A percentile compares a stretch with the other conserved stretches of the same genome.
These are phyloP conservation scores for Parauchenoglanis ngamensis DNA, from an alignment of 2,797 vertebrate species.

Conservation along the genomic window DNA sequence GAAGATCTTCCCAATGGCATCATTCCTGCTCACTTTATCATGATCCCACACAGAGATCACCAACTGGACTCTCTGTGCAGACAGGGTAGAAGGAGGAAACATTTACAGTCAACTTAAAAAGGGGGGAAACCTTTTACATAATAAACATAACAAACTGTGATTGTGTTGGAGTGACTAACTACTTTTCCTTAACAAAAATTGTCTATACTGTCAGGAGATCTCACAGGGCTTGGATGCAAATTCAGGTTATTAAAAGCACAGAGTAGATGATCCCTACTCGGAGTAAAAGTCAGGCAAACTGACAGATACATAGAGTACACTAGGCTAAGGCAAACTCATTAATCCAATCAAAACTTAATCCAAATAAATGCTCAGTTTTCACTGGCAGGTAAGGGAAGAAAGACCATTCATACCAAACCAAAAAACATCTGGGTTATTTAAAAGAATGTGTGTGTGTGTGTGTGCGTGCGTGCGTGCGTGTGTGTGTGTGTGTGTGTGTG, in stretches of 20 bases:
- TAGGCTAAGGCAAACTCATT: background rate
- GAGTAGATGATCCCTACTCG: background rate
- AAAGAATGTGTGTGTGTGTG: background rate
- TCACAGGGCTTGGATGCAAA: background rate
- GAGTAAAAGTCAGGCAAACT: constrained; percentile 1
- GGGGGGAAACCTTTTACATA: background rate
- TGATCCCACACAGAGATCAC: constrained; percentile 90
- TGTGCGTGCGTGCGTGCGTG: background rate
- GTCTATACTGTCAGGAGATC: background rate
- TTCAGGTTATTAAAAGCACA: background rate
- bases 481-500: too few species aligned
- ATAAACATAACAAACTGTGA: background rate
- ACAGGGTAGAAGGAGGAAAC: background rate
- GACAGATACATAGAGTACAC: background rate
- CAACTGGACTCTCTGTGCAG: constrained; percentile 75
- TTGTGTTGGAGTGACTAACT: background rate
- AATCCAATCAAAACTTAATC: background rate
- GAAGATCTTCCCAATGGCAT: constrained; percentile 86
- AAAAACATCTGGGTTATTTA: background rate
- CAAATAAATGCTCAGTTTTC: background rate
- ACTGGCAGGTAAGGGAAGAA: background rate
- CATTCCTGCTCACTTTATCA: constrained; percentile 77
- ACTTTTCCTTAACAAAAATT: background rate
- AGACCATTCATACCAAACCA: background rate
- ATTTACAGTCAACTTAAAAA: background rate